Conservation (phyloP, 2,113 vertebrate genomes). For the Mormyrus iriodes region DNA sequence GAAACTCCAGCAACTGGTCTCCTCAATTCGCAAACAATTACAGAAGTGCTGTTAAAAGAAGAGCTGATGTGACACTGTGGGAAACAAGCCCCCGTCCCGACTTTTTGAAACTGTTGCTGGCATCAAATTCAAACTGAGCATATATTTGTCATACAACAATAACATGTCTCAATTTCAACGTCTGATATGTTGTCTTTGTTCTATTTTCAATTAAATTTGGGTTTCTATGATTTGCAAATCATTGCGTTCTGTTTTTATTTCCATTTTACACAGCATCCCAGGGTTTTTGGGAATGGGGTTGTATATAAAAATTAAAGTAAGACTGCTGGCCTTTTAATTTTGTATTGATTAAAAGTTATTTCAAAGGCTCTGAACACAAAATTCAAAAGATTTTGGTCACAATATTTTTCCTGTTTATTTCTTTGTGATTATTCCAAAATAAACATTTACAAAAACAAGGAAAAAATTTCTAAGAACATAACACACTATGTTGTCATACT, state of each 20-base stretch:
- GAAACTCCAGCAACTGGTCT: too few relatives aligned
- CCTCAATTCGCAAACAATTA: too few relatives aligned
- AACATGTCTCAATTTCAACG: not conserved
- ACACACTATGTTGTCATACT: conserved; percentile 34
- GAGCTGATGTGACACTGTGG: too few relatives aligned
- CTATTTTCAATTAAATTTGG: not conserved
- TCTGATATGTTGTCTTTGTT: not conserved
- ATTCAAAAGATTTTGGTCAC: conserved; percentile 39
- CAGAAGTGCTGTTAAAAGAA: too few relatives aligned
- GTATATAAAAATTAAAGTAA: not conserved
- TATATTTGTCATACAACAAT: not conserved
- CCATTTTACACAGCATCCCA: not conserved
- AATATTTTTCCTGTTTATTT: conserved; percentile 63
- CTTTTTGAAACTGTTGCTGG: too few relatives aligned
- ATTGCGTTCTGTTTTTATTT: not conserved
- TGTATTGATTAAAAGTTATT: not conserved
- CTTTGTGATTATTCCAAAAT: conserved; percentile 56
- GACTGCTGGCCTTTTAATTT: not conserved
- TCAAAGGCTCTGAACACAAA: not conserved
- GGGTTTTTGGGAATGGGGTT: not conserved
- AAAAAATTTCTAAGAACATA: conserved; percentile 42
- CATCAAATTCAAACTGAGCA: not conserved
- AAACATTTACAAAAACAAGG: conserved; percentile 48
- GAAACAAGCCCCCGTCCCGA: too few relatives aligned
- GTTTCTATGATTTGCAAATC: not conserved